Evolutionary conservation across 2,888 invertebrate genomes (phyloP), one percentile per base, ranked within the genome.

Genomic region (Andrena bicolor): DNA sequence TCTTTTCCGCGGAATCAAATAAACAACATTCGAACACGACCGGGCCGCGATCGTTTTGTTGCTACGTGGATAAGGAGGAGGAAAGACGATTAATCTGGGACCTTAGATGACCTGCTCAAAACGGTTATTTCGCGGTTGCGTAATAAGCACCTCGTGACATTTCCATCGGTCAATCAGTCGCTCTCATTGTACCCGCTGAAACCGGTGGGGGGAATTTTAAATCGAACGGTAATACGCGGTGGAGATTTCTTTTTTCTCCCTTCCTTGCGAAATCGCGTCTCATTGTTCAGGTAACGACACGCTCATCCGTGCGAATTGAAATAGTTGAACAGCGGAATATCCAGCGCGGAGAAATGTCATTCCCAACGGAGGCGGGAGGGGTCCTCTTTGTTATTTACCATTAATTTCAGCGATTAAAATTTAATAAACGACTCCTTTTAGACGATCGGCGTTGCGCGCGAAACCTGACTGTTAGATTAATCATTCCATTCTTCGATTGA

Each of bases 81-180:
- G 80, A 79, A 63, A 48, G 63, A n/a, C 23, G 86, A 58, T 90
- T 91, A 90, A 90, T 89, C 88, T 77, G 84, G 76, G 85, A 88
- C 89, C 83, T 85, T 78, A 86, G 87, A 89, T 88, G 86, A 90
- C 89, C 86, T 79, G 86, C 86, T 83, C 84, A 89, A 88, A 90
- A 87, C 84, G 70, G 63, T 78, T 80, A 76, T 80, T 82, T 75
- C 61, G 58, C 60, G 78, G 79, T 77, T 86, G 77, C 60, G 71
- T 86, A 86, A 84, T 75, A 80, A 82, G 65, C 65, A 80, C 73
- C 77, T 87, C 76, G 77, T 71, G 83, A 85, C 81, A 82, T 49
- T 78, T 80, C 63, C 68, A 68, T 69, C 74, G 68, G 60, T 30
- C 71, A 71, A 68, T 71, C 66, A 64, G 13, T 32, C 48, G 75